These are phyloP conservation scores for Sebastes iracundus DNA, from an alignment of 2,797 vertebrate species.

Conservation along the genomic window DNA sequence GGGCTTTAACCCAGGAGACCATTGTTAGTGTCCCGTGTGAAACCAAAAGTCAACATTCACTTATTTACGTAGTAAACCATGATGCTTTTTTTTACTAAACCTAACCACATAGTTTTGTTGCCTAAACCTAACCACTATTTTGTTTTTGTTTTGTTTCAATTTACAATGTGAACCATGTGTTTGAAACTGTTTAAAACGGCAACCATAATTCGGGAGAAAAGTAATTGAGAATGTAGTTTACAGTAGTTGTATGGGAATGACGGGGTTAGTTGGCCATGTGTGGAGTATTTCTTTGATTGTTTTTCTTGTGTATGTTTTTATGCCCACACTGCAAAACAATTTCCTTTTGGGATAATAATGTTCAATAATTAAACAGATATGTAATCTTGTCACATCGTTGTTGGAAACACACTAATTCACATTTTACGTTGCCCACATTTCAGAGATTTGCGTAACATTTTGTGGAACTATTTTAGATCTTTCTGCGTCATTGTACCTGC, in stretches of 20 bases:
- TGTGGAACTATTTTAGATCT: neutral
- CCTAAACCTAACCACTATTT: too few species aligned
- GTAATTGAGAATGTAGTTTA: too few species aligned
- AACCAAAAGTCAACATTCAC: too few species aligned
- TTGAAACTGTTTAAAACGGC: too few species aligned
- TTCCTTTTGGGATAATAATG: neutral
- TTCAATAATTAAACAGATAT: neutral
- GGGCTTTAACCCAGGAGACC: too few species aligned
- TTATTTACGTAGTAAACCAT: too few species aligned
- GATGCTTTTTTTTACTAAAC: too few species aligned
- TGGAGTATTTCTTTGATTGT: neutral
- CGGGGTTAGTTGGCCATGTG: neutral
- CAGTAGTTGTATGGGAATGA: too few species aligned
- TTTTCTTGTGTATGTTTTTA: neutral
- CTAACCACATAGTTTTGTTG: too few species aligned
- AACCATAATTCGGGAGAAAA: too few species aligned
- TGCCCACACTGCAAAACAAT: neutral
- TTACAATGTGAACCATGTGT: too few species aligned
- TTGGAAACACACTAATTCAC: neutral
- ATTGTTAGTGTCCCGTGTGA: rapidly evolving
- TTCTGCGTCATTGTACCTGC: neutral
- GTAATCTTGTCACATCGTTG: neutral
- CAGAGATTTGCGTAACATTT: neutral
- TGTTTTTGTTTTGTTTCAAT: too few species aligned
- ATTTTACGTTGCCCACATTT: neutral